A percentile compares a stretch with the other conserved stretches of the same genome.
phyloP scores from a whole-genome alignment of 2,888 invertebrate species.

The Heliconius ethilla region DNA sequence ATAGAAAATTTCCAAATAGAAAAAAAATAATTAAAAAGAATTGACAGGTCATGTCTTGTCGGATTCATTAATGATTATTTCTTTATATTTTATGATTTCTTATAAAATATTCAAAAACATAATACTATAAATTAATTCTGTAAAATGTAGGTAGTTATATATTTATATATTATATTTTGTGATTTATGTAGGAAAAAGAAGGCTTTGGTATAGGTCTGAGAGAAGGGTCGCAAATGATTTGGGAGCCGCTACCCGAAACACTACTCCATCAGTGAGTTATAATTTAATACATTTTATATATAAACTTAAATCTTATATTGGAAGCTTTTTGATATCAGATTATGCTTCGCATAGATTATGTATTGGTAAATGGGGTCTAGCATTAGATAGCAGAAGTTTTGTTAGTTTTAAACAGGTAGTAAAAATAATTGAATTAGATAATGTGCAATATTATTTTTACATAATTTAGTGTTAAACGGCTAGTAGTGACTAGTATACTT shows the following conservation, averaged over 20 bases:
- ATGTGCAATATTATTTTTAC: background rate
- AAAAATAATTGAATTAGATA: background rate
- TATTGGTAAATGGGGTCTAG: conserved; percentile 14
- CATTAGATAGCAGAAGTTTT: conserved; percentile 25
- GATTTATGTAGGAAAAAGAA: conserved; percentile 83
- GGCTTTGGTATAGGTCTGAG: conserved; percentile 86
- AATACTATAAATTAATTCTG: too few species aligned
- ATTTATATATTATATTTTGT: background rate
- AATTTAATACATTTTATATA: background rate
- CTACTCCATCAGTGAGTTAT: conserved; percentile 63
- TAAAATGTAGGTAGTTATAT: too few species aligned
- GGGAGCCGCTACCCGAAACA: conserved; percentile 75
- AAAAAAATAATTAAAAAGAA: background rate
- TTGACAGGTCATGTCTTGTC: too few species aligned
- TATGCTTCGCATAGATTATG: conserved; percentile 15
- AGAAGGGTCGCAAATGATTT: conserved; percentile 85
- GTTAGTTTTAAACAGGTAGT: background rate
- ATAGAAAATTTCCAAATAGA: too few species aligned
- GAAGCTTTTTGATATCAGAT: conserved; percentile 20
- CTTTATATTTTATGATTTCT: background rate
- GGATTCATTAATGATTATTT: background rate
- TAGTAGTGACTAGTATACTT: conserved; percentile 71
- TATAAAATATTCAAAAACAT: too few species aligned
- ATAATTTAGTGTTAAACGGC: conserved; percentile 32
- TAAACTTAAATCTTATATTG: conserved; percentile 35